Base-by-base conservation (phyloP, 2,888 invertebrate species). In the Diaperis boleti region DNA sequence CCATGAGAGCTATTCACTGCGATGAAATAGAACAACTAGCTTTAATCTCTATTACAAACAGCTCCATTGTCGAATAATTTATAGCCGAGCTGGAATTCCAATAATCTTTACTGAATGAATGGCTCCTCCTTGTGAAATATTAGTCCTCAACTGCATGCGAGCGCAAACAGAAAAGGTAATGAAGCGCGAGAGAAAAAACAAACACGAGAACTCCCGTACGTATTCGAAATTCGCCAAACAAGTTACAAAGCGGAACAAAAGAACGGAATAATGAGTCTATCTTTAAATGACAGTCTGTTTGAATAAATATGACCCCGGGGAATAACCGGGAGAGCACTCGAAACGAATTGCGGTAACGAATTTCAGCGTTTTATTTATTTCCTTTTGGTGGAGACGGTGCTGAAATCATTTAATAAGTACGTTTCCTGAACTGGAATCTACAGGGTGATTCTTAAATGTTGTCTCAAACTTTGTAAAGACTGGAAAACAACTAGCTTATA, bases 41-140 rank as follows among this genome's bases (percentile, higher is more conserved):
- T 45, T 45, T 45, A 45, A 45, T 45, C 45, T 20, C 29, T 29
- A 13, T 26, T 26, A 45, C 20, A 45, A 45, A 45, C 45, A 45
- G 45, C 45, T 45, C 29, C 29, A 45, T 45, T 45, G 45, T 45
- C 45, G 13, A 14, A 45, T 45, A 45, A 45, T 45, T 45, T 45
- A 45, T 45, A 29, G 45, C 18, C 29, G 8, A 45, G 26, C n/a
- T 14, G 45, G 45, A 45, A 45, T 45, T 29, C 29, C 26, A 45
- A 45, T 45, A 45, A 26, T 45, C 45, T 45, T 45, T 29, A 1
- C 10, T 18, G 29, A 26, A 18, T 22, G 45, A 7, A 42, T 42
- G 7, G 45, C 45, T 26, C 20, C 26, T 22, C 29, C 26, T 8
- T 26, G 29, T 29, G 22, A 44, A 44, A 13, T 41, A 41, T 41